Percentiles rank a stretch among this genome's conserved stretches.
phyloP scores from a whole-genome alignment of 2,888 invertebrate species.

The Diarsia brunnea region DNA sequence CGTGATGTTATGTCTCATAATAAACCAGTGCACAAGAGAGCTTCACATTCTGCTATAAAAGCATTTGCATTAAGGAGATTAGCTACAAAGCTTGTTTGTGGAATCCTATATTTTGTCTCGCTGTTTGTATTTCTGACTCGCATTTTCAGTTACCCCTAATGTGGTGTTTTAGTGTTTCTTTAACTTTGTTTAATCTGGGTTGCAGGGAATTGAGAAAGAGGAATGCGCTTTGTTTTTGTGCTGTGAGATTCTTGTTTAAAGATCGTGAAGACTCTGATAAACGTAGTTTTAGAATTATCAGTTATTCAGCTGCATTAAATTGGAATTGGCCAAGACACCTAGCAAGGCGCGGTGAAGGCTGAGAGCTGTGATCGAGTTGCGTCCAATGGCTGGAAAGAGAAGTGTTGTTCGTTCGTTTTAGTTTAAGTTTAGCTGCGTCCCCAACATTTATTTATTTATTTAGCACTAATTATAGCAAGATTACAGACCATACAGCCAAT shows the following conservation, averaged over 20 bases:
- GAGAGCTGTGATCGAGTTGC: too few relatives aligned
- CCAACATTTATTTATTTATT: too few relatives aligned
- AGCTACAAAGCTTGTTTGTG: slow-evolving; percentile 54
- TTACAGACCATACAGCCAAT: too few relatives aligned
- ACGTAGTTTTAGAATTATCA: not conserved
- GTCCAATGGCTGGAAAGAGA: too few relatives aligned
- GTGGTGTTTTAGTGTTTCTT: slow-evolving; percentile 27
- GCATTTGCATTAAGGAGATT: slow-evolving; percentile 65
- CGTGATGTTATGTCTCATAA: not conserved
- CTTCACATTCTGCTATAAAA: slow-evolving; percentile 38
- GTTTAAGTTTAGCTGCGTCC: too few relatives aligned
- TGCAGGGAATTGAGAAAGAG: slow-evolving; percentile 7
- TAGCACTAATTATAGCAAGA: too few relatives aligned
- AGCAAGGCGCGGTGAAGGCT: too few relatives aligned
- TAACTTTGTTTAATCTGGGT: slow-evolving; percentile 25
- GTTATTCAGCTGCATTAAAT: not conserved
- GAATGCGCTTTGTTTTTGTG: slow-evolving; percentile 17
- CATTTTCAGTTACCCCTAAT: slow-evolving; percentile 52
- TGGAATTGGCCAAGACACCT: too few relatives aligned
- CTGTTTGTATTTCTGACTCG: slow-evolving; percentile 42
- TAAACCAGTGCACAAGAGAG: slow-evolving; percentile 33
- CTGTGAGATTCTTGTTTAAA: not conserved
- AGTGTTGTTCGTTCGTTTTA: too few relatives aligned
- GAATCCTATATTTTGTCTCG: slow-evolving; percentile 38
- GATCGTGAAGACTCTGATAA: not conserved